phyloP scores from a whole-genome alignment of 2,888 invertebrate genomes.

The Drosophila kambysellisi region DNA sequence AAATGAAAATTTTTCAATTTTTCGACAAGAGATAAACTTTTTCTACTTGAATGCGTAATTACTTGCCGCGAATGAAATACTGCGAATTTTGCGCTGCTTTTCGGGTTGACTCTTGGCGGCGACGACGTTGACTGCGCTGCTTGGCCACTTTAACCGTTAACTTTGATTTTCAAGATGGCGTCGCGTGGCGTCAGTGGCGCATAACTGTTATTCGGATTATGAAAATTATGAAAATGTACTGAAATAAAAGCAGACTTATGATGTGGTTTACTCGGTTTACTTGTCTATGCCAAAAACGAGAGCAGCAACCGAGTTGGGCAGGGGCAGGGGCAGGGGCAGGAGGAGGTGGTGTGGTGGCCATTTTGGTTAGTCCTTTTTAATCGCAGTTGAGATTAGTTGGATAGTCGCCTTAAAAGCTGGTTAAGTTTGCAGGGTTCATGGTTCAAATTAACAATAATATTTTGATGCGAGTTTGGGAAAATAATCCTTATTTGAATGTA shows the following conservation, averaged over 20 bases:
- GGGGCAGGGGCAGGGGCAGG: neutral
- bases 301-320: neutral
- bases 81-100: conserved; percentile 52
- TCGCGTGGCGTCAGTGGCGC: conserved; percentile 49
- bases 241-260: conserved; percentile 66
- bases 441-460: conserved; percentile 5
- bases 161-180: conserved; percentile 76
- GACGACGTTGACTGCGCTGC: conserved; percentile 14
- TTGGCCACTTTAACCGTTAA: conserved; percentile 64
- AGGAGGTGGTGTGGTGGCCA: neutral
- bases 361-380: conserved; percentile 19
- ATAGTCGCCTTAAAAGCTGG: conserved; percentile 5
- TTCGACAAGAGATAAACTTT: conserved; percentile 80
- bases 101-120: conserved; percentile 52
- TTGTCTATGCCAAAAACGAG: conserved; percentile 24
- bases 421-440: conserved; percentile 7
- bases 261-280: conserved; percentile 70
- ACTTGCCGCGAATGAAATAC: conserved; percentile 70
- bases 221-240: conserved; percentile 71
- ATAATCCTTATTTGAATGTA: neutral
- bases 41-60: conserved; percentile 80
- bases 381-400: conserved; percentile 15
- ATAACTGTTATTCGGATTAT: conserved; percentile 76
- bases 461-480: neutral
- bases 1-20: conserved; percentile 80